phyloP scores from a whole-genome alignment of 30 jellyfish, hydroid and myxozoan species.

The Pseudorhiza aurosa region DNA sequence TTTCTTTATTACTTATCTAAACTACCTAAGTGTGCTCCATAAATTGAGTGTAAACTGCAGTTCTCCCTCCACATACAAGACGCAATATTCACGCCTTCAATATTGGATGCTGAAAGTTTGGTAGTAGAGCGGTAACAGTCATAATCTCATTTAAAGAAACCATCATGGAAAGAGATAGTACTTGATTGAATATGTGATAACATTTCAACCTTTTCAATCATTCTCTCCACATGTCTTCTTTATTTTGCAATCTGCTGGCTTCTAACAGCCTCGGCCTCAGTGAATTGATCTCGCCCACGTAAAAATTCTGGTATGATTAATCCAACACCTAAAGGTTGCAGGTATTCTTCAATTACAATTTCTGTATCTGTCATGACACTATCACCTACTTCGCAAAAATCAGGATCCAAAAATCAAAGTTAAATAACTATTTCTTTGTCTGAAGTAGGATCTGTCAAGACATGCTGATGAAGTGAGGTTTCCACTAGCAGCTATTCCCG shows the following conservation, averaged over 20 bases:
- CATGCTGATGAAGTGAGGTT: conserved; percentile 37
- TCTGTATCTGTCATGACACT: conserved; percentile 55
- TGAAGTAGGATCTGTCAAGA: conserved; percentile 46
- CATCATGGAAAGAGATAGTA: too few species aligned
- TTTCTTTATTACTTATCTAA: too few species aligned
- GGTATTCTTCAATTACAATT: conserved; percentile 27
- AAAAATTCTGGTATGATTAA: conserved; percentile 56
- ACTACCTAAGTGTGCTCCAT: too few species aligned
- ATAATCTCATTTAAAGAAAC: too few species aligned
- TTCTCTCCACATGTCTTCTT: conserved; percentile 44
- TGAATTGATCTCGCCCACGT: conserved; percentile 43
- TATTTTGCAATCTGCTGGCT: conserved; percentile 57
- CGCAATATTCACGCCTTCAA: too few species aligned
- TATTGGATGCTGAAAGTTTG: too few species aligned
- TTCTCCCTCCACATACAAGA: too few species aligned
- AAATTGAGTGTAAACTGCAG: too few species aligned
- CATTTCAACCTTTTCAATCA: conserved; percentile 48
- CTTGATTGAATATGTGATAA: too few species aligned
- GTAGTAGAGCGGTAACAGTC: too few species aligned
- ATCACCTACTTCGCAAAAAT: conserved; percentile 69
- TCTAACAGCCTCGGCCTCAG: conserved; percentile 35
- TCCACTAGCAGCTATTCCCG: too few species aligned
- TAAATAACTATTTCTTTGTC: conserved; percentile 53
- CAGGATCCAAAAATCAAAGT: conserved; percentile 23
- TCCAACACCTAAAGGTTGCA: conserved; percentile 21